phyloP scores from a whole-genome alignment of 1,140 invertebrate genomes.

The Leptinotarsa defecta region DNA sequence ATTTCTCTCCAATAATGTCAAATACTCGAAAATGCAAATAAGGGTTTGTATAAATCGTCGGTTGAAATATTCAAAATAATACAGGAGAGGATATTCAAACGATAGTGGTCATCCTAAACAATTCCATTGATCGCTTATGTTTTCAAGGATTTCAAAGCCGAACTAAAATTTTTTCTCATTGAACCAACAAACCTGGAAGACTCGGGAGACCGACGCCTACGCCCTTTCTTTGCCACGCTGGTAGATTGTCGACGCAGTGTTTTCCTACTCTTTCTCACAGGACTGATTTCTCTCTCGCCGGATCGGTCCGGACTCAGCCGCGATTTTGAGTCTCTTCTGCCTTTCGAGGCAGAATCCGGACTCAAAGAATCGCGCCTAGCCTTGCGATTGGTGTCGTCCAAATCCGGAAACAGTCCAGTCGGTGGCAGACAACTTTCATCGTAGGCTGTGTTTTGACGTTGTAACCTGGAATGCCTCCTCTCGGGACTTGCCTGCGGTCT shows the following conservation, averaged over 20 bases:
- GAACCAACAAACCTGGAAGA: constrained; percentile 52
- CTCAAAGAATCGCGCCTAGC: constrained; percentile 83
- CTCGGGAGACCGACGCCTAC: constrained; percentile 62
- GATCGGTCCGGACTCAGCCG: constrained; percentile 78
- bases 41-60: too few relatives aligned
- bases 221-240: constrained; percentile 65
- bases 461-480: constrained; percentile 72
- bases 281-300: constrained; percentile 73
- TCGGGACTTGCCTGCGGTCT: constrained; percentile 65
- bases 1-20: too few relatives aligned
- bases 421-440: constrained; percentile 80
- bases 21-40: too few relatives aligned
- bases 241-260: constrained; percentile 79
- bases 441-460: constrained; percentile 84
- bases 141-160: too few relatives aligned
- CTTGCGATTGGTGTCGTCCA: constrained; percentile 67
- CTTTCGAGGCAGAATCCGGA: constrained; percentile 79
- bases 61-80: too few relatives aligned
- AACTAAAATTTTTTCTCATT: background rate
- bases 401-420: constrained; percentile 79
- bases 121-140: too few relatives aligned
- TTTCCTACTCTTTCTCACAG: constrained; percentile 65
- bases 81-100: too few relatives aligned
- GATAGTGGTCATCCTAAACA: too few relatives aligned
- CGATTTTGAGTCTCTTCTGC: constrained; percentile 74